Base-by-base conservation (phyloP, 2,797 vertebrate species). In the Gambelia wislizenii region DNA sequence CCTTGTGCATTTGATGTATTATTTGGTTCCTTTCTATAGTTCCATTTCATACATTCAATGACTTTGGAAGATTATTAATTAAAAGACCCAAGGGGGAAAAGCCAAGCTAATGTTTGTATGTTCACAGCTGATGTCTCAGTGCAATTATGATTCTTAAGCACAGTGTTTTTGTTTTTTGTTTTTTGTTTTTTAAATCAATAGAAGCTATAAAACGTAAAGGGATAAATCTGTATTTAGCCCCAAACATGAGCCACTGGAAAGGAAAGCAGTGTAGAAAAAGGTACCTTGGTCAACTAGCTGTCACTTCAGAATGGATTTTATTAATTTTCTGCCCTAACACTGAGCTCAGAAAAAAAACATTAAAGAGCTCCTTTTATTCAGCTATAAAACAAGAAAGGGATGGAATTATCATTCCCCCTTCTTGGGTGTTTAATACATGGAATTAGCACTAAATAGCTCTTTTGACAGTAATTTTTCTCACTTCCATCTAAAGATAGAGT, bases 241-340 rank as follows among this genome's bases (percentile, higher is more conserved):
- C 85, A 94, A 95, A 95, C 93, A 95, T 67, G 89, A 90, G 89
- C 90, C 93, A 95, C 95, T 79, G 78, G 95, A 95, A 92, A 94
- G 85, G 84, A 89, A 88, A 95, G 89, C 82, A 90, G 85, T 93
- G 89, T 91, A 92, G 89, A 89, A 91, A 16, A 93, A 94, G 91
- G 92, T 92, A 95, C 70, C 30, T 90, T 89, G 92, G 90, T 92
- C 91, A 93, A 93, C 94, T 93, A 95, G 93, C 93, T 96, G 93
- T 95, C 93, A 93, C 92, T 87, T 95, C 95, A 96, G 91, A 95
- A 93, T 92, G 90, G 93, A 95, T 95, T 95, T 95, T 94, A 95
- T 96, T 95, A 95, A 94, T 95, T 95, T 91, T 89, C 92, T 89
- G 85, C 91, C 89, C 84, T 52, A 88, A 91, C 74, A 90, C 87